Percentiles rank a stretch among this genome's conserved stretches.
These are phyloP conservation scores for Geophilus truncorum DNA, from an alignment of 2,888 invertebrate species.

Conservation along the genomic window DNA sequence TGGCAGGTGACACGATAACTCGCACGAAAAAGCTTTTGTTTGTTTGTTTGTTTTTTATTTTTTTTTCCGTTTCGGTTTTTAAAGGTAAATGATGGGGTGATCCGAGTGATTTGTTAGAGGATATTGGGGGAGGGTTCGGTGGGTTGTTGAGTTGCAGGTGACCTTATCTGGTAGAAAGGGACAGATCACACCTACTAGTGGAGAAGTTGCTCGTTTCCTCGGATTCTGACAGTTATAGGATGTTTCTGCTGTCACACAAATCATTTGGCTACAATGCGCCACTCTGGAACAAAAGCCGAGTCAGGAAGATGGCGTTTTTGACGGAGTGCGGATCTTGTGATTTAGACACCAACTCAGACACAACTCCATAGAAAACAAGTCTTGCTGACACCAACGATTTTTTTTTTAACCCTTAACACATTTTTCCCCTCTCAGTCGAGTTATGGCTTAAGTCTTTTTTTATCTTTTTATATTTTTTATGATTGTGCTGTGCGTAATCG, in stretches of 20 bases:
- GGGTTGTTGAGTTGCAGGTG: constrained; percentile 24
- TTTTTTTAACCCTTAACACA: neutral
- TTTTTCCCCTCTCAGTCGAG: neutral
- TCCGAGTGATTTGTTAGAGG: neutral
- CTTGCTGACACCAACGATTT: neutral
- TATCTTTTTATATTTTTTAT: neutral
- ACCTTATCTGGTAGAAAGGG: neutral
- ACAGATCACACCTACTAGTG: constrained; percentile 14
- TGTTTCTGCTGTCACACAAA: constrained; percentile 32
- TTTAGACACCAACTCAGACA: constrained; percentile 18
- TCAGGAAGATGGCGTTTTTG: neutral
- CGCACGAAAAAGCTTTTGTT: neutral
- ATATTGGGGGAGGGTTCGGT: neutral
- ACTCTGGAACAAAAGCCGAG: constrained; percentile 31
- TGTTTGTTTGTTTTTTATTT: neutral
- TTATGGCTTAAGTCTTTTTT: neutral
- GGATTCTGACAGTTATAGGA: constrained; percentile 29
- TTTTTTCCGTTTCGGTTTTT: neutral
- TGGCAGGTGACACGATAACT: neutral
- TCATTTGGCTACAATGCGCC: constrained; percentile 28
- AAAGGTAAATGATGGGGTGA: neutral
- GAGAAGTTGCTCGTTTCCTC: constrained; percentile 32
- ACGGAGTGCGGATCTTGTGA: constrained; percentile 29
- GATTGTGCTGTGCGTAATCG: neutral
- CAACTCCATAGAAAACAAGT: neutral